Conservation (phyloP, 1,140 invertebrate species). For the Cryptotermes secundus region DNA sequence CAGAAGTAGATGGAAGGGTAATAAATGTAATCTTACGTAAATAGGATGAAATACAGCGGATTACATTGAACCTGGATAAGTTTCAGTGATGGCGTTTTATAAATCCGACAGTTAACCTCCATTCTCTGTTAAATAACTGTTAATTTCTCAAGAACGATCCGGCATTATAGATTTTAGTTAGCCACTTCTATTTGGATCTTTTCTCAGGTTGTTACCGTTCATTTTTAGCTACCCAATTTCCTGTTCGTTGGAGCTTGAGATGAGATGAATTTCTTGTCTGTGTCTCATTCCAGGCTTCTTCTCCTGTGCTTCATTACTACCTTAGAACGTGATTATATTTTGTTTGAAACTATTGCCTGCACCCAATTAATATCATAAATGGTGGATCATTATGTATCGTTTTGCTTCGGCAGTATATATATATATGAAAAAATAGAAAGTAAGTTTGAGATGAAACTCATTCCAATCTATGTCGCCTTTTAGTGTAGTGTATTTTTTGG, state of each 20-base stretch:
- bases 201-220: neutral
- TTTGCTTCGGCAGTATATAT: neutral
- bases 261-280: neutral
- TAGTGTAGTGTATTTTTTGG: neutral
- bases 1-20: too few relatives aligned
- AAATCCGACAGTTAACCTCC: too few relatives aligned
- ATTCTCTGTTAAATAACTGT: too few relatives aligned
- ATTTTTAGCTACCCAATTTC: neutral
- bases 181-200: too few relatives aligned
- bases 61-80: too few relatives aligned
- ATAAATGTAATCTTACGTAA: too few relatives aligned
- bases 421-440: neutral
- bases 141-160: too few relatives aligned
- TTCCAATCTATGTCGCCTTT: neutral
- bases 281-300: neutral
- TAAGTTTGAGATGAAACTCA: neutral
- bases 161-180: too few relatives aligned
- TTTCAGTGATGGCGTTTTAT: too few relatives aligned
- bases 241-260: neutral
- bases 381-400: neutral
- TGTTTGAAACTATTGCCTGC: neutral
- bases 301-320: neutral
- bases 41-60: too few relatives aligned
- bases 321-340: neutral
- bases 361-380: conserved; percentile 22